Evolutionary conservation across 35 echinoderm and acorn worm genomes (phyloP).

Genomic region (Hemicentrotus pulcherrimus): DNA sequence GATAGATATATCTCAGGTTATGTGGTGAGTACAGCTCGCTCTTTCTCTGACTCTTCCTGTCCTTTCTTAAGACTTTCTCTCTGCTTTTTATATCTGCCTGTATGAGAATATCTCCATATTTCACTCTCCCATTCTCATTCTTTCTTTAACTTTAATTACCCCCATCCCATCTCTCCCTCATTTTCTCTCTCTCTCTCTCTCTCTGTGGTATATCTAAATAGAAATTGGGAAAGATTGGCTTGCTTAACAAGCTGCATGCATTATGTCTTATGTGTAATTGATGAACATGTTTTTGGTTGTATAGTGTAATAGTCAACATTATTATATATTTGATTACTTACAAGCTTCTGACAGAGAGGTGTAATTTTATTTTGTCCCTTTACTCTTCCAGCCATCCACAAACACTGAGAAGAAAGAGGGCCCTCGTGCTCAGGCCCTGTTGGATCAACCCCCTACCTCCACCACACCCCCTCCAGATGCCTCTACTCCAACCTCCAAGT

Average conservation of each 20-base stretch:
- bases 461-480: conserved; percentile 21
- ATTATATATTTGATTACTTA: background rate
- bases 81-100: no score
- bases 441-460: conserved; percentile 66
- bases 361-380: background rate
- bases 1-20: conserved; percentile 95
- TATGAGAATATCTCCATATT: no score
- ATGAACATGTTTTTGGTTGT: no score
- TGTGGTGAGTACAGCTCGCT: conserved; percentile 67
- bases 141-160: no score
- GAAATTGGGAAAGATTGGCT: no score
- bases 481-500: conserved; percentile 30
- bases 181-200: no score
- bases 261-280: no score
- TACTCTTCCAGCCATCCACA: conserved; percentile 74
- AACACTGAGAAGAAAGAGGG: conserved; percentile 85
- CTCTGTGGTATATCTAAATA: no score
- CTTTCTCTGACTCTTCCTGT: background rate
- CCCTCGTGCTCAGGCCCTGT: conserved; percentile 80
- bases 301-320: no score
- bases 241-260: no score
- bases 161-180: no score
- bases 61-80: background rate
- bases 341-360: background rate
- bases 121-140: no score